phyloP scores from a whole-genome alignment of 2,113 vertebrate species.

The Morone saxatilis region DNA sequence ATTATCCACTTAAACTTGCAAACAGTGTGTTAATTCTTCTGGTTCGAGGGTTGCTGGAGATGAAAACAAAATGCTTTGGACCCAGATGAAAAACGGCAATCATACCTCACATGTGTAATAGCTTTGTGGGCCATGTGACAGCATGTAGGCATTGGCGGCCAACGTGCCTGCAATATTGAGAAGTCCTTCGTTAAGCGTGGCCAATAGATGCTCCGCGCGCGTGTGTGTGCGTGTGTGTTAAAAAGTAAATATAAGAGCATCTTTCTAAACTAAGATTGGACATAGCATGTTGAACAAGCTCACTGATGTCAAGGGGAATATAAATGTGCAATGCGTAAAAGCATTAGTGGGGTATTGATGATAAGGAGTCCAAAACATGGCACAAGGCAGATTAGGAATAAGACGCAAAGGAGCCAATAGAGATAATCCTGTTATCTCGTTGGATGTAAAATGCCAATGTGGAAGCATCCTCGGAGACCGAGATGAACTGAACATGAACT shows the following conservation, averaged over 20 bases:
- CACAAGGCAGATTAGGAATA: slow-evolving; percentile 67
- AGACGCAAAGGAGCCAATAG: slow-evolving; percentile 54
- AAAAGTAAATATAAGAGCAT: slow-evolving; percentile 7
- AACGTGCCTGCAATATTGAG: slow-evolving; percentile 67
- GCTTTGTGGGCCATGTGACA: slow-evolving; percentile 60
- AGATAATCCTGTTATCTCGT: slow-evolving; percentile 78
- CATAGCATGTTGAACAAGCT: slow-evolving; percentile 35
- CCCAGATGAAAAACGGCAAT: slow-evolving; percentile 30
- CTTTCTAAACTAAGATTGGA: slow-evolving; percentile 21
- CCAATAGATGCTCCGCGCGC: slow-evolving; percentile 13
- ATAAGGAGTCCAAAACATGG: slow-evolving; percentile 69
- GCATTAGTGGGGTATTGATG: slow-evolving; percentile 58
- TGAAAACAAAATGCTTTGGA: slow-evolving; percentile 30
- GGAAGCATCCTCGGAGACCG: slow-evolving; percentile 66
- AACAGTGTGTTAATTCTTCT: slow-evolving; percentile 28
- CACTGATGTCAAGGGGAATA: slow-evolving; percentile 49
- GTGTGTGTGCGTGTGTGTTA: slow-evolving; percentile 8
- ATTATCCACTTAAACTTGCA: slow-evolving; percentile 41
- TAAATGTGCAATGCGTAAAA: slow-evolving; percentile 73
- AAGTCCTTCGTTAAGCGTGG: slow-evolving; percentile 54
- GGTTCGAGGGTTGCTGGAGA: not conserved
- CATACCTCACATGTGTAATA: slow-evolving; percentile 41
- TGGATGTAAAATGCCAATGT: slow-evolving; percentile 72
- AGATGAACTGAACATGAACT: slow-evolving; percentile 78
- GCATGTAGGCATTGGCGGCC: slow-evolving; percentile 28